Evolutionary conservation across 2,113 vertebrate genomes (phyloP).

Genomic region (Sinocyclocheilus rhinocerous): DNA sequence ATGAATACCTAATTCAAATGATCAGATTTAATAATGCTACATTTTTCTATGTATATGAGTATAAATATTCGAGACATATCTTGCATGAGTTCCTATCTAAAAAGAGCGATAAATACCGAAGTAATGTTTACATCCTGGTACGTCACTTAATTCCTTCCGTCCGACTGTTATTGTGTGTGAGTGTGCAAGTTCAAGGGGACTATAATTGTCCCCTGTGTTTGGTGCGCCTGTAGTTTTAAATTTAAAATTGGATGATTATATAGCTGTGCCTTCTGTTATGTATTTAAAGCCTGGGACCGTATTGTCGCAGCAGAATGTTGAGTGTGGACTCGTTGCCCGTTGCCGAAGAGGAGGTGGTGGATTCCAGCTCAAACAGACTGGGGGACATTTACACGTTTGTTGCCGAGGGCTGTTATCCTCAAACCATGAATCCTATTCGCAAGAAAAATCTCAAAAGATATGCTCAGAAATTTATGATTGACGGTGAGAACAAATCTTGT

Average conservation of each 20-base stretch:
- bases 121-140: conserved; percentile 34
- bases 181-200: background rate
- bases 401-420: conserved; percentile 84
- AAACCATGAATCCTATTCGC: conserved; percentile 81
- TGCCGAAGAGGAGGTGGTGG: conserved; percentile 85
- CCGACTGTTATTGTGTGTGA: background rate
- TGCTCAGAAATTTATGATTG: conserved; percentile 85
- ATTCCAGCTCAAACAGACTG: conserved; percentile 78
- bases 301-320: conserved; percentile 58
- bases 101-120: background rate
- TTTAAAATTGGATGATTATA: background rate
- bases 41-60: background rate
- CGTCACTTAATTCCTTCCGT: conserved; percentile 21
- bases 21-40: background rate
- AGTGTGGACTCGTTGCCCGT: conserved; percentile 84
- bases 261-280: background rate
- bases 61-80: background rate
- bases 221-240: background rate
- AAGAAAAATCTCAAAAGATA: conserved; percentile 87
- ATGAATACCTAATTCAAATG: background rate
- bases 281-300: conserved; percentile 1
- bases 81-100: background rate
- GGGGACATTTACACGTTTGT: conserved; percentile 86
- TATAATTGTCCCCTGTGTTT: background rate
- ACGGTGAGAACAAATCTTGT: conserved; percentile 69